Conservation (phyloP, 2,888 invertebrate genomes). For the Allacma fusca region DNA sequence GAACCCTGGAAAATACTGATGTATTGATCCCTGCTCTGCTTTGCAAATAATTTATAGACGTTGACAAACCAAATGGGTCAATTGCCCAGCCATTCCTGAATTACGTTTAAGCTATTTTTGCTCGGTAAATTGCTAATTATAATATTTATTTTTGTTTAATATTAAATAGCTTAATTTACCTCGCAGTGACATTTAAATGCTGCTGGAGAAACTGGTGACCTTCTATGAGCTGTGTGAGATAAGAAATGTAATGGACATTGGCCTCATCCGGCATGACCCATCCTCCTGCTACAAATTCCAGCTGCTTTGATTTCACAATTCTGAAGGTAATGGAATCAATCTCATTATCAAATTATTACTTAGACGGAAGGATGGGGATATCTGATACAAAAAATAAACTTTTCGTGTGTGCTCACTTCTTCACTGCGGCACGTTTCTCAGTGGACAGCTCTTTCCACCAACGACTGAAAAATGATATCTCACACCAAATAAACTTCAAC, state of each 20-base stretch:
- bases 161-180: too few species aligned
- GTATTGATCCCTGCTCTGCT: conserved; percentile 83
- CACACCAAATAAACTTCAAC: conserved; percentile 97
- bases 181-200: conserved; percentile 80
- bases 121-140: not conserved
- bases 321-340: too few species aligned
- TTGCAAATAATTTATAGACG: conserved; percentile 82
- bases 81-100: conserved; percentile 79
- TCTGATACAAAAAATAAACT: too few species aligned
- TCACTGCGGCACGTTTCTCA: conserved; percentile 70
- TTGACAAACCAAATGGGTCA: conserved; percentile 91
- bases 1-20: conserved; percentile 86
- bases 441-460: conserved; percentile 86
- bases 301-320: conserved; percentile 79
- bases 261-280: conserved; percentile 99
- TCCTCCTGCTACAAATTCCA: conserved; percentile 97
- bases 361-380: too few species aligned
- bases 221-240: conserved; percentile 88
- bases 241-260: conserved; percentile 89
- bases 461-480: conserved; percentile 89
- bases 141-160: conserved; percentile 31
- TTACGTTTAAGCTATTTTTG: conserved; percentile 45
- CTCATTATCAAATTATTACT: too few species aligned
- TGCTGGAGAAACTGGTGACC: conserved; percentile 94
- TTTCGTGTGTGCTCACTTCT: conserved; percentile 68